Evolutionary conservation across 2,113 vertebrate genomes (phyloP), one percentile per base, ranked within the genome.

Genomic region (Gavialis gangeticus): DNA sequence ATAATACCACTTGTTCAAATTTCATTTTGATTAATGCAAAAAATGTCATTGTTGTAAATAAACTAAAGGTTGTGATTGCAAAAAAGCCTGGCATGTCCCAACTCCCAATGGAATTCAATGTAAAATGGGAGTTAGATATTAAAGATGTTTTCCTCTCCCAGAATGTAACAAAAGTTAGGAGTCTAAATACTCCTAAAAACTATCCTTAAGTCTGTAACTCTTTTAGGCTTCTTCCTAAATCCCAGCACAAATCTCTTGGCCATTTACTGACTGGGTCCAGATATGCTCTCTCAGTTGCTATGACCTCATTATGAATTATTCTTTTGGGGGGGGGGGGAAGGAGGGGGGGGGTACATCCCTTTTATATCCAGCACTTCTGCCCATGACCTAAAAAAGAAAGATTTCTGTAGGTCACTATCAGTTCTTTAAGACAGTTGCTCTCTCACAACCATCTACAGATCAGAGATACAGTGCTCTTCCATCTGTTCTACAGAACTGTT

Each of bases 271-370:
- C 95, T 95, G 87, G 87, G 58, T 95, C 92, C 96, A 95, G 82
- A 95, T 96, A 95, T 82, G 92, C 60, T 87, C 88, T 96, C 82
- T 89, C 95, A 95, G 96, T 96, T 75, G 46, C 78, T 95, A 96
- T 96, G 76, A 89, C 92, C 89, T 94, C 94, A 95, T 96, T 94
- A 96, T 96, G 75, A 75, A 55, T 77, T 75, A 69, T 94, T 89
- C 81, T 95, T 37, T 37, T 37, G 5, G 5, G 37, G 37, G 37
- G 8, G 37, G 37, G 37, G 37, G 8, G n/a, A n/a, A n/a, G n/a
- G n/a, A 37, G 37, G 37, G 37, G 37, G 9, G 46, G 73, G 94
- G 95, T 96, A 85, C 64, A 94, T 90, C 64, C 55, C 77, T 94
- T 96, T 95, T 95, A 93, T 95, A 85, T 82, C 89, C 92, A 85